Base-by-base conservation (phyloP, 1,140 invertebrate species). In the Chrysoperla carnea region DNA sequence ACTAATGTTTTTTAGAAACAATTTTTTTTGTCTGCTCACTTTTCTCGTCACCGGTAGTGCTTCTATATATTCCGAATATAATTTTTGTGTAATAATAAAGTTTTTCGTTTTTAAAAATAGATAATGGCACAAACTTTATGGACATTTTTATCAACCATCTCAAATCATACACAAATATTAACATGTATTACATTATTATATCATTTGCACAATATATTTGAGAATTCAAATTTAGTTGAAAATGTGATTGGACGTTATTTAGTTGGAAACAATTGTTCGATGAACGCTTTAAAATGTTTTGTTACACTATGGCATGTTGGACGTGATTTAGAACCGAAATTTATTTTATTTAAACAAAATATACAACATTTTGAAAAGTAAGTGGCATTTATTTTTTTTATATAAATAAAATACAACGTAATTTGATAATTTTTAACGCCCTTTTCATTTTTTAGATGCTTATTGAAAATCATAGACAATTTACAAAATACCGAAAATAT, bases 221-320 rank as follows among this genome's bases (percentile, higher is more conserved):
- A 78, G 40, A 65, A 66, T 45, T 58, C 59, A 42, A 62, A 61
- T 50, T 61, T 73, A 11, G 80, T 80, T 45, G 81, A 84, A 57
- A 68, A 77, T 53, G 70, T 81, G 7, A 78, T 85, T 37, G 75
- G 76, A 17, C 55, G 59, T 7, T 68, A 67, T 8, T 54, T 68
- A 40, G 68, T 61, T 38, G 59, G 61, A 45, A 61, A 64, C 9
- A 60, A 54, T 42, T 54, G 59, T 29, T 63, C 61, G 54, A 67
- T 82, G 45, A 71, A 75, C 44, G 73, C 79, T 14, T 80, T 81
- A 46, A 76, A 80, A 49, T 74, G 77, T 50, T 89, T 88, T 56
- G 70, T 78, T 13, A 62, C 79, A 2, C 59, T 89, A 1, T 89
- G 84, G 83, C 82, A 88, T 56, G 58, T 87, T 17, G 83, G 82